Percentiles rank a stretch among this genome's conserved stretches.
Conservation (phyloP, 1,140 invertebrate species). For the Caenorhabditis latens region DNA sequence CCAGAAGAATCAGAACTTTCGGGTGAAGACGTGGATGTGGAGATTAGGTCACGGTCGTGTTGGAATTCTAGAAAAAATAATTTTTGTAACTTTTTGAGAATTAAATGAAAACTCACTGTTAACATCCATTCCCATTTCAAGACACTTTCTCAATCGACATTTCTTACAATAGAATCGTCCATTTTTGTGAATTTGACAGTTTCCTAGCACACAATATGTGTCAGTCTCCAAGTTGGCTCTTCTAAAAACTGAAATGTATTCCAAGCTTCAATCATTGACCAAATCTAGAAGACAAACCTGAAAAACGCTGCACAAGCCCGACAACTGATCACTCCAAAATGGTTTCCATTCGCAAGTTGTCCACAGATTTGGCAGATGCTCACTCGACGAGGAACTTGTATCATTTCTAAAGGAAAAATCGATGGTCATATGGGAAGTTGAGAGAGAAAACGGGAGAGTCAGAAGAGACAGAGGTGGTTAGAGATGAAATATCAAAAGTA, state of each 20-base stretch:
- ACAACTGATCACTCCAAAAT: constrained; percentile 39
- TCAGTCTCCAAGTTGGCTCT: neutral
- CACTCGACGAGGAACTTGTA: neutral
- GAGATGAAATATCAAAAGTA: too few relatives aligned
- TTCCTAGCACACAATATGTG: constrained; percentile 13
- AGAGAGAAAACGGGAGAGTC: too few relatives aligned
- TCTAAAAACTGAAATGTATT: neutral
- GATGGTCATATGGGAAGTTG: too few relatives aligned
- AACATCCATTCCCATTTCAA: constrained; percentile 16
- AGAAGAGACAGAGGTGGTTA: too few relatives aligned
- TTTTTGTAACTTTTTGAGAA: neutral
- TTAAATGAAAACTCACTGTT: neutral
- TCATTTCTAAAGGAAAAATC: neutral
- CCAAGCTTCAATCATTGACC: neutral
- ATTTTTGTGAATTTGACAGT: constrained; percentile 14
- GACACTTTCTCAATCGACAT: constrained; percentile 2
- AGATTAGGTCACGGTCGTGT: constrained; percentile 23
- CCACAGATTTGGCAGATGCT: constrained; percentile 4
- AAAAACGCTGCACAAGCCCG: constrained; percentile 29
- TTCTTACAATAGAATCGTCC: constrained; percentile 28
- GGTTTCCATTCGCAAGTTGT: neutral
- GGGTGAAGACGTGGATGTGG: constrained; percentile 2
- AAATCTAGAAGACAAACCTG: neutral
- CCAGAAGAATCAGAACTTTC: neutral
- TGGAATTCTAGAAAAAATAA: constrained; percentile 19